These are phyloP conservation scores for Spongia lamella DNA, from an alignment of 37 sponge, comb jelly and placozoan genomes.

Conservation along the genomic window DNA sequence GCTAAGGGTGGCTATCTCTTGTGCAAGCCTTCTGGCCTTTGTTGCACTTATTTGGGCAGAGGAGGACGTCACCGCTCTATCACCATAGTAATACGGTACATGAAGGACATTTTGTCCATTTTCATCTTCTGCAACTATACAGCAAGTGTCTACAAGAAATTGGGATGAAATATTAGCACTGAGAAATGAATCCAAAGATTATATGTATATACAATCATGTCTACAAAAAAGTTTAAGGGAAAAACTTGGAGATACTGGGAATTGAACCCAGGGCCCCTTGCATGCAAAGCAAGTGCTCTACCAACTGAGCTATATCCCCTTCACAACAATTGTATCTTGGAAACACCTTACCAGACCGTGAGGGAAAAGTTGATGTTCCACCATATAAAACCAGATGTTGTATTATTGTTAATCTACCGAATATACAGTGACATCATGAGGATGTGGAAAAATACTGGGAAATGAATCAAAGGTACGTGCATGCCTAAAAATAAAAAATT, in stretches of 20 bases:
- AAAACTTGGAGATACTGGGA: no score
- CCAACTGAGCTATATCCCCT: not conserved
- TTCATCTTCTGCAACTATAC: slow-evolving; percentile 54
- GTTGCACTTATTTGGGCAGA: slow-evolving; percentile 25
- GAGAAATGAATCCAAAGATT: slow-evolving; percentile 1
- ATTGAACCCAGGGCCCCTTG: not conserved
- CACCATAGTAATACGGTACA: slow-evolving; percentile 54
- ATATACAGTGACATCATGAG: no score
- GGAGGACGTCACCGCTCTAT: not conserved
- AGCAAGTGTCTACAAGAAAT: slow-evolving; percentile 45
- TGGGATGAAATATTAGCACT: not conserved
- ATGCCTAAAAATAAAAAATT: no score
- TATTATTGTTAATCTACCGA: no score
- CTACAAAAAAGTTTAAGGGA: no score
- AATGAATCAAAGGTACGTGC: no score
- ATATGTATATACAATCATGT: no score
- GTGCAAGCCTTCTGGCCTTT: slow-evolving; percentile 78
- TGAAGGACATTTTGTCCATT: slow-evolving; percentile 14
- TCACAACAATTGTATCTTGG: no score
- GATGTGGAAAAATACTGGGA: no score
- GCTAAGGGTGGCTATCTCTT: slow-evolving; percentile 79
- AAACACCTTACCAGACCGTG: slow-evolving; percentile 73
- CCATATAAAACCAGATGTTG: no score
- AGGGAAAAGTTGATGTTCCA: no score
- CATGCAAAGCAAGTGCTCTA: not conserved